A percentile compares a stretch with the other conserved stretches of the same genome.
Conservation (phyloP, 2,113 vertebrate genomes). For the Nipponia nippon region DNA sequence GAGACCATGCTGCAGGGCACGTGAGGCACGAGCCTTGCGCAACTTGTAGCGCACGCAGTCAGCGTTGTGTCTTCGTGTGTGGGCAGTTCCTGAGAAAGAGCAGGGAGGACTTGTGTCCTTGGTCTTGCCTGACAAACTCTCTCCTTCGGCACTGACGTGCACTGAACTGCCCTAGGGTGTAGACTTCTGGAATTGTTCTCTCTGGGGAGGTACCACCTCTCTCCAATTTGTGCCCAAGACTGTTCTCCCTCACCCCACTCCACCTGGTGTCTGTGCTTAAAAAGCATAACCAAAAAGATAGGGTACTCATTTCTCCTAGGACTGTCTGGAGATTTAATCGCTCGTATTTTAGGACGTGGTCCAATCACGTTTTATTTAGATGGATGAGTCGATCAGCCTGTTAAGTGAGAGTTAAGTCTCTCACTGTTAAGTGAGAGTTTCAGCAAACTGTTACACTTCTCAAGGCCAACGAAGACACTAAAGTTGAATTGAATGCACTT, state of each 20-base stretch:
- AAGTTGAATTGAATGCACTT: background rate
- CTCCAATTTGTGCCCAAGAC: background rate
- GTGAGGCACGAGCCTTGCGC: rapidly evolving
- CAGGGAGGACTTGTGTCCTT: background rate
- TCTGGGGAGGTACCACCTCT: background rate
- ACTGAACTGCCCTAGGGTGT: background rate
- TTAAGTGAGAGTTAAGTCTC: background rate
- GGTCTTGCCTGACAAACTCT: background rate
- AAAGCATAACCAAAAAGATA: background rate
- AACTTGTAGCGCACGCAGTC: background rate
- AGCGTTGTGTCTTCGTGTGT: background rate
- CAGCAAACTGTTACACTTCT: background rate
- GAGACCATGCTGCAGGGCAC: background rate
- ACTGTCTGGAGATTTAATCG: background rate
- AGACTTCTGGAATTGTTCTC: background rate
- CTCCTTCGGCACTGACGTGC: rapidly evolving
- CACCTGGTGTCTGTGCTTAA: background rate
- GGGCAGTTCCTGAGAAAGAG: background rate
- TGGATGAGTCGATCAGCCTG: background rate
- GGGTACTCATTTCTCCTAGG: background rate
- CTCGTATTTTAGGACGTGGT: background rate
- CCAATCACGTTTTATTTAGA: background rate
- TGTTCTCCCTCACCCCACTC: background rate
- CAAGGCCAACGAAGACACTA: background rate
- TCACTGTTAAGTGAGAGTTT: background rate